Percentiles rank a stretch among this genome's conserved stretches.
Conservation (phyloP, 2,797 vertebrate genomes). For the Cuculus canorus region DNA sequence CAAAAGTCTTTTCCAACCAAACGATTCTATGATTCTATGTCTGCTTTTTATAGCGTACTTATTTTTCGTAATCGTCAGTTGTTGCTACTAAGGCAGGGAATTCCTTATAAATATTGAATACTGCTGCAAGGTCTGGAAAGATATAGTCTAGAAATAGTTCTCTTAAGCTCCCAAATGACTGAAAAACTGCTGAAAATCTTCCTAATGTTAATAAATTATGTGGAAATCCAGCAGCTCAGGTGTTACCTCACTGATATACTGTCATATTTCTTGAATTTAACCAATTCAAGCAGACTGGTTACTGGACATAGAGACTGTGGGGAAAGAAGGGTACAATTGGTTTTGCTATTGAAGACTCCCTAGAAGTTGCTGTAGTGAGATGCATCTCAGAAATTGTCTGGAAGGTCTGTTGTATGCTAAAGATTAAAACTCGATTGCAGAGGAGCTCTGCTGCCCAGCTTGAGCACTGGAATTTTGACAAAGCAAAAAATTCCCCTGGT, state of each 20-base stretch:
- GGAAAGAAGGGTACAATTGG: background rate
- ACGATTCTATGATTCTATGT: too few relatives aligned
- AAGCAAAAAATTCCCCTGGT: background rate
- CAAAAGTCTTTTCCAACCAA: too few relatives aligned
- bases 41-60: constrained; percentile 45
- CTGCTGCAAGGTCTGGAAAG: constrained; percentile 19
- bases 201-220: background rate
- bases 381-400: background rate
- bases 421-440: background rate
- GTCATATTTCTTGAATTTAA: background rate
- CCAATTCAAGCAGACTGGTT: background rate
- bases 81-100: constrained; percentile 50
- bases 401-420: background rate
- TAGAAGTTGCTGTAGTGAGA: background rate
- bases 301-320: background rate
- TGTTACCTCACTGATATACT: background rate
- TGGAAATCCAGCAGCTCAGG: background rate
- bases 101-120: constrained; percentile 63
- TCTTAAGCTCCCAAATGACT: background rate
- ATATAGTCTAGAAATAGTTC: background rate
- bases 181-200: background rate
- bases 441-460: background rate
- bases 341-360: background rate
- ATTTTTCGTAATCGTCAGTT: constrained; percentile 18
- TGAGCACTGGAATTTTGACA: background rate